Base-by-base conservation (phyloP, 1,140 invertebrate species). In the Protaetia brevitarsis region DNA sequence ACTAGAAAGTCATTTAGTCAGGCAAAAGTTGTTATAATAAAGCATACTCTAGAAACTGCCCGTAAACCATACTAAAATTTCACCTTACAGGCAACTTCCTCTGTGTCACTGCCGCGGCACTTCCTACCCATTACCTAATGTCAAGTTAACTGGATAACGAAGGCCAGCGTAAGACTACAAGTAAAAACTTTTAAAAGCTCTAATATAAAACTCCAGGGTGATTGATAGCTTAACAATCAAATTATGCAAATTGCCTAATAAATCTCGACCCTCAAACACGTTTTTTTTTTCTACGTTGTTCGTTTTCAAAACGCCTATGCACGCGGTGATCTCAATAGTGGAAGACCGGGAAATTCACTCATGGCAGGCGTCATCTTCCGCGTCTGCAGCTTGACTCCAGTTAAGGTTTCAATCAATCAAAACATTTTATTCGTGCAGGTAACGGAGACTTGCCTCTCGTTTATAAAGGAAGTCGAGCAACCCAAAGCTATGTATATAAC, bases 141-240 rank as follows among this genome's bases (percentile, higher is more conserved):
- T 51, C 26, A 51, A 19, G 26, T 51, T 23, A 7, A 5, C 41
- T 21, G 8, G 41, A 51, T 19, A 51, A 23, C 41, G 26, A 6
- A 6, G 41, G 19, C 41, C 26, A 8, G 26, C 41, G 26, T 51
- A 23, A 6, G 26, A 19, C 19, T 51, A 51, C 41, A 51, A 51
- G 41, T 23, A 51, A 51, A 51, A 51, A 51, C 41, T 51, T 51
- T 51, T 51, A 51, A n/a, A 51, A 51, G 41, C 13, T 51, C 11
- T 51, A 51, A 51, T 51, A 51, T 51, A 51, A 51, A 51, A 51
- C 19, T 16, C 41, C 41, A 10, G 41, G 19, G 41, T 51, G 41
- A 51, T 51, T 51, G 41, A 51, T 51, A 51, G 41, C 41, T 51
- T 51, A 51, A 51, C 41, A 51, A 51, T 51, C 41, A 51, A 51